Base-by-base conservation (phyloP, 2,113 vertebrate genomes). In the Odocoileus hemionus region DNA sequence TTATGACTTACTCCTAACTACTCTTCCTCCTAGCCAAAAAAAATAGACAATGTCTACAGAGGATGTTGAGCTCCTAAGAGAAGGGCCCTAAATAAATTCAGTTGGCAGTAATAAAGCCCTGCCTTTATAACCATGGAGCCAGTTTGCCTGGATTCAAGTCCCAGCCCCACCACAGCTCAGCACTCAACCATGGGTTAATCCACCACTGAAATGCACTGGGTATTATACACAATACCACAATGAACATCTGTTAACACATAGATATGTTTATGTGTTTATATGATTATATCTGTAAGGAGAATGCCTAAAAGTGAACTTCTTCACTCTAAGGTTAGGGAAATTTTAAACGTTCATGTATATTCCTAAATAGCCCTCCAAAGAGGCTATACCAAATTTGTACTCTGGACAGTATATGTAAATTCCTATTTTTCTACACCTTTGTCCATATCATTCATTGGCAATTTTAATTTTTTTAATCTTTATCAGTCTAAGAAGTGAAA, bases 61-160 rank as follows among this genome's bases (percentile, higher is more conserved):
- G 87, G 58, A 88, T 90, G 92, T 61, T 94, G 91, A 96, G 25
- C 43, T 61, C 85, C 84, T 90, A 89, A 94, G 55, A 96, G 67
- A 83, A 93, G 6, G 1, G 45, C 26, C 74, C 25, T 95, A 60
- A 58, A 17, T 86, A 60, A 58, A 4, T 96, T 85, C 86, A 78
- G 33, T 7, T 89, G 83, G 43, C n/a, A 86, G 50, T 58, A 52
- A 74, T 28, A 82, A 94, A 83, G 2, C 5, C 15, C 60, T 87
- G 47, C 36, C 19, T 96, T 93, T 93, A 23, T 61, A 76, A 92
- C 54, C 3, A 12, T 7, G 3, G 23, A 15, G 3, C 55, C 89
- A 30, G 17, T 33, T 33, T 92, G 52, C 19, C 50, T 84, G 80
- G 78, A 52, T 87, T 60, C 54, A 54, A 52, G 25, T 39, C 28